A percentile compares a stretch with the other conserved stretches of the same genome.
phyloP scores from a whole-genome alignment of 1,140 invertebrate genomes.

The Cydia splendana region DNA sequence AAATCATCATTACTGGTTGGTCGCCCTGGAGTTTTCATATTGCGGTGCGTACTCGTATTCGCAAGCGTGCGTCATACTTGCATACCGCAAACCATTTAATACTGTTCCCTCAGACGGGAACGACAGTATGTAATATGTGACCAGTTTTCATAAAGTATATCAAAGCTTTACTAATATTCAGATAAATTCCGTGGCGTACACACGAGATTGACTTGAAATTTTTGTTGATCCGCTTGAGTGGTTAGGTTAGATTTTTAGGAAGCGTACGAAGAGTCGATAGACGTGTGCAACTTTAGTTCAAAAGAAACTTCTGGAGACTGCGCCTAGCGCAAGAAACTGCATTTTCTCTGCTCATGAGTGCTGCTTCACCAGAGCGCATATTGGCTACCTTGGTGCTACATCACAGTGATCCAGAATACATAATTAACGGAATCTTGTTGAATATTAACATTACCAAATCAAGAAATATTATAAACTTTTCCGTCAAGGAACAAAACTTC shows the following conservation, averaged over 20 bases:
- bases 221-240: conserved; percentile 37
- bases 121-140: conserved; percentile 38
- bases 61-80: conserved; percentile 36
- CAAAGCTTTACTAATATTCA: no score
- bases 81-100: conserved; percentile 56
- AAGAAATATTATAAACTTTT: conserved; percentile 3
- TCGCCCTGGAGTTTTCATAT: conserved; percentile 21
- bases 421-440: background rate
- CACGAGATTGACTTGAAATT: no score
- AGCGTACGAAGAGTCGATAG: conserved; percentile 32
- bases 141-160: background rate
- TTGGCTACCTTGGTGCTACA: background rate
- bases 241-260: conserved; percentile 33
- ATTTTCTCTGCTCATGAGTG: background rate
- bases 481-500: background rate
- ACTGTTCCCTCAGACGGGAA: conserved; percentile 46
- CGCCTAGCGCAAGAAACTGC: background rate
- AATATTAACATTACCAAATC: background rate
- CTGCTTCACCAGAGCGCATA: background rate
- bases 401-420: background rate
- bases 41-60: conserved; percentile 24
- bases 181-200: no score
- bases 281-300: conserved; percentile 33
- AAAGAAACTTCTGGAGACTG: conserved; percentile 34
- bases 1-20: conserved; percentile 12